These are phyloP conservation scores for Mallateleia sp. DNA, from an alignment of 2,888 invertebrate genomes.

Conservation along the genomic window DNA sequence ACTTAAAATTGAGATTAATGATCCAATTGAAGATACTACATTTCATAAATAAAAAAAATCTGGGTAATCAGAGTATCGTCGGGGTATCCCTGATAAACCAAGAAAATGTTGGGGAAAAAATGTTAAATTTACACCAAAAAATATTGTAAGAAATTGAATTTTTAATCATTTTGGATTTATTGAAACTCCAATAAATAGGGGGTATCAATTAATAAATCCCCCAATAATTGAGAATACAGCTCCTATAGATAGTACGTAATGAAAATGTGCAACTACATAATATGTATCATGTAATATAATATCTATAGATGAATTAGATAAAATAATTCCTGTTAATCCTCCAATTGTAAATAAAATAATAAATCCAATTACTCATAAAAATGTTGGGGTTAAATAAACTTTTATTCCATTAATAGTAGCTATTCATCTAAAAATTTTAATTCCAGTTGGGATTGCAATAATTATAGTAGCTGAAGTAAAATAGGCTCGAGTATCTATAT, in stretches of 20 bases:
- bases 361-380: conserved; percentile 94
- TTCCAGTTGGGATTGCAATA: conserved; percentile 96
- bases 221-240: conserved; percentile 95
- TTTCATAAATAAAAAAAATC: conserved; percentile 93
- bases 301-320: conserved; percentile 95
- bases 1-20: conserved; percentile 91
- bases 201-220: conserved; percentile 93
- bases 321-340: conserved; percentile 92
- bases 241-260: conserved; percentile 95
- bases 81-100: conserved; percentile 93
- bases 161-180: conserved; percentile 92
- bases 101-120: conserved; percentile 95
- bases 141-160: conserved; percentile 93
- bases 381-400: conserved; percentile 91
- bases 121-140: conserved; percentile 94
- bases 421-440: conserved; percentile 96
- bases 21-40: conserved; percentile 93
- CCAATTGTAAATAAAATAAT: conserved; percentile 95
- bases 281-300: conserved; percentile 95
- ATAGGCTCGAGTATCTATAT: conserved; percentile 95
- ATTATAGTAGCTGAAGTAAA: conserved; percentile 96
- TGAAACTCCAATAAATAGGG: conserved; percentile 94
- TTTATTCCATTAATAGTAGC: conserved; percentile 92
- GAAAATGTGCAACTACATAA: conserved; percentile 96
- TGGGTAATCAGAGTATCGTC: conserved; percentile 94